phyloP scores from a whole-genome alignment of 2,113 vertebrate species.

The Rostratula benghalensis region DNA sequence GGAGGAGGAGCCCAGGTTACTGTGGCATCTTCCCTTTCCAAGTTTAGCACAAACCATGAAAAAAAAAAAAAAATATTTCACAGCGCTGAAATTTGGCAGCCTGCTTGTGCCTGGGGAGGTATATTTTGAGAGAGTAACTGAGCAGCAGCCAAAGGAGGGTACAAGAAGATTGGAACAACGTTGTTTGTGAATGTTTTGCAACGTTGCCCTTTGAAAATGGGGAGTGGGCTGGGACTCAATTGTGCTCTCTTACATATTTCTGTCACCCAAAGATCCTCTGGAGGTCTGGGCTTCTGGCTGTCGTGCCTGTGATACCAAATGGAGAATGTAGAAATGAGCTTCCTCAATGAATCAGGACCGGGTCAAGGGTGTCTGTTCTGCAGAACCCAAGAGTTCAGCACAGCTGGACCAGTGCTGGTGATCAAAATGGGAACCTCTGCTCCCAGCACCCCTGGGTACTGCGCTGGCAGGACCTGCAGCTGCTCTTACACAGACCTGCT shows the following conservation, averaged over 20 bases:
- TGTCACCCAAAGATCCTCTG: neutral
- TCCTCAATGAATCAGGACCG: neutral
- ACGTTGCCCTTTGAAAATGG: neutral
- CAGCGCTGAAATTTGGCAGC: neutral
- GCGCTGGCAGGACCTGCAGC: neutral
- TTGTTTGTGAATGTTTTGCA: neutral
- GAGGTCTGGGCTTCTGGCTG: neutral
- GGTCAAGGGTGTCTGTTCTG: neutral
- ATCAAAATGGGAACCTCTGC: neutral
- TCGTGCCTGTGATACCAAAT: neutral
- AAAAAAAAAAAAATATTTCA: neutral
- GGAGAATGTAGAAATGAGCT: neutral
- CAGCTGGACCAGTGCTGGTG: neutral
- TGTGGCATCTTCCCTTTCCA: neutral
- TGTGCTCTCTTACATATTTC: neutral
- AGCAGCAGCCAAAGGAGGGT: neutral
- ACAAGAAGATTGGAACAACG: neutral
- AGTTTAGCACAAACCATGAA: neutral
- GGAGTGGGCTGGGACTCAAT: neutral
- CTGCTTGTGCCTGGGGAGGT: neutral
- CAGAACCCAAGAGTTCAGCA: neutral
- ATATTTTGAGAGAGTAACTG: neutral
- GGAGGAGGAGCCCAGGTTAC: neutral
- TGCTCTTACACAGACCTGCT: accelerated
- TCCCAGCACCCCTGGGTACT: neutral